Conservation (phyloP, 1,140 invertebrate species). For the Caenorhabditis briggsae region DNA sequence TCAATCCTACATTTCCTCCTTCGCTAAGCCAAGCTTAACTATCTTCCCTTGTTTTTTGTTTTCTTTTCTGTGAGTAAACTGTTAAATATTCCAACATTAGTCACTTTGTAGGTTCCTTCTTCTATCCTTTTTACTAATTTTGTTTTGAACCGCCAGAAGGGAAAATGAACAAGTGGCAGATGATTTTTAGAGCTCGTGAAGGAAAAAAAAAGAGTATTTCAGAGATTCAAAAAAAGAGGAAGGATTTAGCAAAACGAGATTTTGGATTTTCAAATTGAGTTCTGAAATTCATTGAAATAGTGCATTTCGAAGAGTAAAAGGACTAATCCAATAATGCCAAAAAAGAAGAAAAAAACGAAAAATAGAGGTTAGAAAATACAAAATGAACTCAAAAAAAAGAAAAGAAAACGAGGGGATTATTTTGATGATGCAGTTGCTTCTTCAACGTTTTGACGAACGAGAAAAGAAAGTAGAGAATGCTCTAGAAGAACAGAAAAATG, state of each 20-base stretch:
- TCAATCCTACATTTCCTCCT: too few relatives aligned
- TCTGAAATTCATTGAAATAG: slow-evolving; percentile 9
- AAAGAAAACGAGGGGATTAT: not conserved
- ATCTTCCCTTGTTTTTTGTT: too few relatives aligned
- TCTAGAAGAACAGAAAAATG: not conserved
- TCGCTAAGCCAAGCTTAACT: too few relatives aligned
- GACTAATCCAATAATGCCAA: not conserved
- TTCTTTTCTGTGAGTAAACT: too few relatives aligned
- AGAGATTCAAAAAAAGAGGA: not conserved
- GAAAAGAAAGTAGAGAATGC: too few relatives aligned
- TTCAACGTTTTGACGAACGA: not conserved
- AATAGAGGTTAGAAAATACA: not conserved
- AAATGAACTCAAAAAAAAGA: not conserved
- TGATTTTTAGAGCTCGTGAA: not conserved
- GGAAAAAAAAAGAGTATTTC: not conserved
- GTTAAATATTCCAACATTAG: not conserved
- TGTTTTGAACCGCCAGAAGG: not conserved
- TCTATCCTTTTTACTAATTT: not conserved
- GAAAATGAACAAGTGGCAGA: slow-evolving; percentile 19
- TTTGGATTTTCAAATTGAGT: not conserved
- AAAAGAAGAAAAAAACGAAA: slow-evolving; percentile 1
- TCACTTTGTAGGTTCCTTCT: not conserved
- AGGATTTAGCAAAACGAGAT: not conserved
- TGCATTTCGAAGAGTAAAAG: not conserved
- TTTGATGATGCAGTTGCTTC: not conserved